Base-by-base conservation (phyloP, 2,888 invertebrate species). In the Sminthurides aquaticus region DNA sequence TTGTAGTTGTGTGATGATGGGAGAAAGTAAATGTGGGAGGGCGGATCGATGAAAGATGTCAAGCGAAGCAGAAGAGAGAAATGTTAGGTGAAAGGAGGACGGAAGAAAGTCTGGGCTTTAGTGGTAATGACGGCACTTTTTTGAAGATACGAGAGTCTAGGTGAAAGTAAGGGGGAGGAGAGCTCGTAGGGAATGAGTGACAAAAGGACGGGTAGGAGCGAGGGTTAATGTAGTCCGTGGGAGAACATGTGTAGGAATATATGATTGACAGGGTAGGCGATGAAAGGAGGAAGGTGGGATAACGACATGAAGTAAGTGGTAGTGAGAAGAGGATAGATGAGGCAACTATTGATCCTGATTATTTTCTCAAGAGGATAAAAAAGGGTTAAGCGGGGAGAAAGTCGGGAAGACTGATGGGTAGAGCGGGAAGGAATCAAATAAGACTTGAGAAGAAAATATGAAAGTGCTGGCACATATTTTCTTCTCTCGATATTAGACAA, bases 181-280 rank as follows among this genome's bases (percentile, higher is more conserved):
- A 34, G 43, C 28, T 26, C 27, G 15, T 20, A 18, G 43, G 29
- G 26, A 29, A 49, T 18, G 27, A 43, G 24, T 43, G 62, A 24
- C 29, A 57, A 59, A 57, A 43, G 25, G 65, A 60, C 26, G 43
- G 55, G 27, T 20, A 15, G 61, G 28, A 28, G 49, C 29, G 49
- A 52, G 24, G n/a, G 24, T 24, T 20, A 52, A 52, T 52, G 24
- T 52, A 20, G 24, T 52, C 54, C 5, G 5, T 15, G 43, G 43
- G 5, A 34, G 15, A 34, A 34, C 43, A 34, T 34, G 8, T 34
- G 43, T 34, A 34, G 43, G 8, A 34, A 11, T 34, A n/a, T n/a
- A 34, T 34, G 43, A 34, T 11, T 22, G 20, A 15, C n/a, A 57
- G 29, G 26, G 20, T 25, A 20, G 20, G 15, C 2, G 26, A 24